Percentiles rank a stretch among this genome's conserved stretches.
Conservation (phyloP, 2,797 vertebrate species). For the Simalia tracyae region DNA sequence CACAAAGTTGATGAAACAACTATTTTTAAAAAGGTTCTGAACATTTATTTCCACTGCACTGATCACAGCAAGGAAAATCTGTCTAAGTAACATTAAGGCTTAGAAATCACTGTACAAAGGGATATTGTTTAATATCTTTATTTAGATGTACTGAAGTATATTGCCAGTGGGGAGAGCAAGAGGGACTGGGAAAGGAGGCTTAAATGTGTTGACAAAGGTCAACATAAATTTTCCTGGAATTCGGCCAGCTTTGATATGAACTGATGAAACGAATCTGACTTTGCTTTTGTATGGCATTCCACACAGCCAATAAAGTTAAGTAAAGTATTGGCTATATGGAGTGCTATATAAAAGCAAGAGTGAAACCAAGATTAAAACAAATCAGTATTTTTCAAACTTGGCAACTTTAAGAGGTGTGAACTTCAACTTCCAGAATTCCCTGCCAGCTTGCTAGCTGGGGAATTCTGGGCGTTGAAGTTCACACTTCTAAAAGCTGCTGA, state of each 20-base stretch:
- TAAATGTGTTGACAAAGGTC: conserved; percentile 64
- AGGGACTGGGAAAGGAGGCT: conserved; percentile 53
- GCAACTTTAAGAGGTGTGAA: not conserved
- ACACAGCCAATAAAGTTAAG: conserved; percentile 28
- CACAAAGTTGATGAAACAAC: conserved; percentile 21
- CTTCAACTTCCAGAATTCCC: too few relatives aligned
- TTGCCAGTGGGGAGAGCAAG: conserved; percentile 54
- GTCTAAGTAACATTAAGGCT: conserved; percentile 36
- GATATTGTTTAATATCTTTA: conserved; percentile 60
- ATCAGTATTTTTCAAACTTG: not conserved
- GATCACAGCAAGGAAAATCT: conserved; percentile 14
- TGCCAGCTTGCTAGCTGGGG: not conserved
- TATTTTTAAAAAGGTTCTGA: not conserved
- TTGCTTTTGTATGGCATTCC: not conserved
- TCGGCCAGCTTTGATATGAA: conserved; percentile 51
- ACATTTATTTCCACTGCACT: conserved; percentile 31
- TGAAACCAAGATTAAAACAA: not conserved
- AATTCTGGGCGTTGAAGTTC: not conserved
- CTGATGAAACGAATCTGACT: conserved; percentile 48
- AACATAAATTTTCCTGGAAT: conserved; percentile 61
- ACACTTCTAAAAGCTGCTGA: not conserved
- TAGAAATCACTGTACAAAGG: conserved; percentile 47
- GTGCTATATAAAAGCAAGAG: not conserved
- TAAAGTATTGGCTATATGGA: not conserved
- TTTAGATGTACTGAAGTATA: conserved; percentile 46